A percentile compares a stretch with the other conserved stretches of the same genome.
phyloP scores from a whole-genome alignment of 2,113 vertebrate species.

The Boulengeromyrus knoepffleri region DNA sequence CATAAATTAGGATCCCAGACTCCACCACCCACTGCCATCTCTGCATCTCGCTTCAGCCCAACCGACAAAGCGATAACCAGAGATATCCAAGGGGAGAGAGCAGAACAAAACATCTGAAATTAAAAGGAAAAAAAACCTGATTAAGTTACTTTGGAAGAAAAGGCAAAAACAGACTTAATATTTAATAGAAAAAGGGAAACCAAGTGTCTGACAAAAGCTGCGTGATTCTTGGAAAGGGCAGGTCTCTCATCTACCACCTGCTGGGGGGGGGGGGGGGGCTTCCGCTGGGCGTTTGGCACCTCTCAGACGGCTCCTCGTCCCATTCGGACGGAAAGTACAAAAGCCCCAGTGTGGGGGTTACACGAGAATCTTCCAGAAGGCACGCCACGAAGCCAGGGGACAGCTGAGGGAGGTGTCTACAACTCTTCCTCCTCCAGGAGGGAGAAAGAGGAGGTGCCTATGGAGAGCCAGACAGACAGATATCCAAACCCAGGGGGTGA shows the following conservation, averaged over 20 bases:
- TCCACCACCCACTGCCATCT: background rate
- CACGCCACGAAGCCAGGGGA: background rate
- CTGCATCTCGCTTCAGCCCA: background rate
- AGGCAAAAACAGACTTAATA: constrained; percentile 8
- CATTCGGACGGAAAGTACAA: background rate
- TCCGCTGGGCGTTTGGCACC: background rate
- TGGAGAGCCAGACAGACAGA: background rate
- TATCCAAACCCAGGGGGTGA: background rate
- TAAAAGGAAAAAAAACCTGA: background rate
- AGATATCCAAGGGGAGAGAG: constrained; percentile 1
- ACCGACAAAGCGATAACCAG: background rate
- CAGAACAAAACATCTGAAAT: background rate
- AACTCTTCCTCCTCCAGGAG: background rate
- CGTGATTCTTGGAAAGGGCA: background rate
- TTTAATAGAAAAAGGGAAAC: constrained; percentile 6
- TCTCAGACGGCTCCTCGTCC: background rate
- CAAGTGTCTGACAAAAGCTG: background rate
- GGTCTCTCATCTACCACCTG: background rate
- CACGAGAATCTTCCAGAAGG: background rate
- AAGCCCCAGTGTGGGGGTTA: background rate
- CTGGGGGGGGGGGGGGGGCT: background rate
- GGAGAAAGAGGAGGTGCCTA: background rate
- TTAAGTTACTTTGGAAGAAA: background rate
- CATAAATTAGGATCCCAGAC: background rate
- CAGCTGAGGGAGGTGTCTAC: background rate